A percentile compares a stretch with the other conserved stretches of the same genome.
Evolutionary conservation across 2,797 vertebrate genomes (phyloP).

Genomic region (Heteromormyrus szaboi): DNA sequence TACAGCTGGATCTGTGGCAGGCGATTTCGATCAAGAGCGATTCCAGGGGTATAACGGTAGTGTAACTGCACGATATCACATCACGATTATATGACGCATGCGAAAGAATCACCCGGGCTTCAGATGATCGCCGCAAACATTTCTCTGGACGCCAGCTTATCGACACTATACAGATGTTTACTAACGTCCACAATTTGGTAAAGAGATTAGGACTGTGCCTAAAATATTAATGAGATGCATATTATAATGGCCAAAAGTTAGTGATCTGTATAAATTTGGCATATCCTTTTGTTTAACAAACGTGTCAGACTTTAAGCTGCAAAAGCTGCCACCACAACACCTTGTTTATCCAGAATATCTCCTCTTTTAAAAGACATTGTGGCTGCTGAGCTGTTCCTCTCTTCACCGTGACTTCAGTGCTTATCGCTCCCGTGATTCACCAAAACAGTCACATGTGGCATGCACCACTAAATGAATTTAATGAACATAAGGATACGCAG

Average conservation of each 20-base stretch:
- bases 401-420: not conserved
- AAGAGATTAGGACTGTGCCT: not conserved
- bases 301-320: not conserved
- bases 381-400: not conserved
- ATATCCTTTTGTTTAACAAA: not conserved
- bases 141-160: not conserved
- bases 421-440: not conserved
- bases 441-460: not conserved
- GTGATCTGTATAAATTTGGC: not conserved
- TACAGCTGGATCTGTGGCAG: not conserved
- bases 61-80: not conserved
- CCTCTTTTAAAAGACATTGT: not conserved
- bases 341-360: not conserved
- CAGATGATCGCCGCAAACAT: not conserved
- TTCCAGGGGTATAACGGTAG: not conserved
- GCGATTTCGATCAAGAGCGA: not conserved
- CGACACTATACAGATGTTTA: not conserved
- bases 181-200: not conserved
- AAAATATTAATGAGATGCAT: not conserved
- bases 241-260: not conserved
- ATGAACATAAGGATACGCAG: not conserved
- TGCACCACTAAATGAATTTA: not conserved
- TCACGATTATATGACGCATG: not conserved
- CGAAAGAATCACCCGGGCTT: not conserved
- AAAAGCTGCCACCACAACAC: not conserved